Percentiles rank a stretch among this genome's conserved stretches.
phyloP scores from a whole-genome alignment of 1,140 invertebrate species.

The Conus ventricosus region DNA sequence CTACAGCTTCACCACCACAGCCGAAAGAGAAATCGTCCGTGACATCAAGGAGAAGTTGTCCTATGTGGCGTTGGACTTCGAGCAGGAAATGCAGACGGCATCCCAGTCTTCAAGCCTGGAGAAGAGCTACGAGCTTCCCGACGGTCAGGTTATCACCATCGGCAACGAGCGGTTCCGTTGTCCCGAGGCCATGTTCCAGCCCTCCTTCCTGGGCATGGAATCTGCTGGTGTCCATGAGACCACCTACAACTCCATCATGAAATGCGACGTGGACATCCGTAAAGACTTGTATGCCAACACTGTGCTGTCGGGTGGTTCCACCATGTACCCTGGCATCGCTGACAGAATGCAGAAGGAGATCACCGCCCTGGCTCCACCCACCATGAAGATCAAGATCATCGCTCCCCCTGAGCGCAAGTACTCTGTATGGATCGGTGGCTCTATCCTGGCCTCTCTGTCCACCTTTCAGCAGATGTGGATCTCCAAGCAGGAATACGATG shows the following conservation, averaged over 20 bases:
- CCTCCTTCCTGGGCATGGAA: slow-evolving; percentile 71
- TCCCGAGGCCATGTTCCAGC: slow-evolving; percentile 84
- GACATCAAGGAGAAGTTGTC: slow-evolving; percentile 91
- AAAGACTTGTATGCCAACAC: slow-evolving; percentile 94
- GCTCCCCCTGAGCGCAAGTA: slow-evolving; percentile 73
- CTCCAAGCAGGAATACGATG: slow-evolving; percentile 86
- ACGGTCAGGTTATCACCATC: slow-evolving; percentile 88
- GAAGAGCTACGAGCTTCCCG: slow-evolving; percentile 76
- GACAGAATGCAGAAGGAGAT: slow-evolving; percentile 76
- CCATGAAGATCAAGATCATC: slow-evolving; percentile 71
- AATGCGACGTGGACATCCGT: slow-evolving; percentile 84
- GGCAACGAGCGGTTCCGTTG: slow-evolving; percentile 92
- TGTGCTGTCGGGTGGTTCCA: slow-evolving; percentile 92
- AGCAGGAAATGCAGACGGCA: slow-evolving; percentile 96
- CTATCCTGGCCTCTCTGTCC: slow-evolving; percentile 79
- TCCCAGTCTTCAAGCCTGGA: slow-evolving; percentile 76
- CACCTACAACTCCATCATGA: slow-evolving; percentile 91
- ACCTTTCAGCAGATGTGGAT: slow-evolving; percentile 82
- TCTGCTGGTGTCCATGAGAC: slow-evolving; percentile 75
- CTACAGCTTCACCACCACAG: slow-evolving; percentile 96
- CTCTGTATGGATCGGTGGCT: slow-evolving; percentile 72
- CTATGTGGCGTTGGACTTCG: slow-evolving; percentile 91
- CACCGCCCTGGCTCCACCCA: slow-evolving; percentile 76
- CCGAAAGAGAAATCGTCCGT: slow-evolving; percentile 96
- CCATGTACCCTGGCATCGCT: slow-evolving; percentile 78